Base-by-base conservation (phyloP, 2,888 invertebrate genomes). In the Hirudinaria manillensis region DNA sequence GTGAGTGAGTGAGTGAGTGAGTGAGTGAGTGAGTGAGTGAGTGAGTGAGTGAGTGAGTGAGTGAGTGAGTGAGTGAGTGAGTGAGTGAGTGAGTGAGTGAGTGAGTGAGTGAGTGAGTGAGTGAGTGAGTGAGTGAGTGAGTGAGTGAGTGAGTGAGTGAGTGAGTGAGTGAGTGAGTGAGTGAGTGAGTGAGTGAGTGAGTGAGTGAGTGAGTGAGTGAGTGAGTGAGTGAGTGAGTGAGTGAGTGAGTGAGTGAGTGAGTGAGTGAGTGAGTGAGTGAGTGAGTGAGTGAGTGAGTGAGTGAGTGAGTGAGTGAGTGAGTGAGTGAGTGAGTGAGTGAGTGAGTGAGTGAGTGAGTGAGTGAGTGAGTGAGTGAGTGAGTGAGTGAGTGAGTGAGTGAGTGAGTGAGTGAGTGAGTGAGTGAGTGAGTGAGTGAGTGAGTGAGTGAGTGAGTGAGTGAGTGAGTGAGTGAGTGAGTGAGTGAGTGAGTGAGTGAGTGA, bases 241-340 rank as follows among this genome's bases (percentile, higher is more conserved):
- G 24, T 61, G 7, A 61, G 21, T 6, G 24, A 61, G 24, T 27
- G 61, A n/a, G 21, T 7, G 61, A 61, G 19, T 27, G 61, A 61
- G 4, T 27, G 24, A 16, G 19, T 27, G 61, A 4, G 19, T 27
- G 61, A 61, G 21, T 27, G 61, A 61, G 19, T 27, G 61, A 61
- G 21, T 27, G 29, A 61, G 1, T 27, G 61, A 61, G 16, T 10
- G 45, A 45, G 13, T 45, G 45, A 45, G 10, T 45, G 45, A 45
- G 16, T 45, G 45, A 45, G 16, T 45, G 45, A 45, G 16, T 45
- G 66, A 67, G 34, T 67, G 66, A 67, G 34, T 67, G 74, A 67
- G 36, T 67, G 66, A 70, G 36, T 13, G 21, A 53, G 53, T 16
- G 53, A 53, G 13, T 13, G 53, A 53, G 53, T 16, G 21, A 53